Percentiles rank a stretch among this genome's conserved stretches.
Conservation (phyloP, 2,113 vertebrate species). For the Eulemur macaco region DNA sequence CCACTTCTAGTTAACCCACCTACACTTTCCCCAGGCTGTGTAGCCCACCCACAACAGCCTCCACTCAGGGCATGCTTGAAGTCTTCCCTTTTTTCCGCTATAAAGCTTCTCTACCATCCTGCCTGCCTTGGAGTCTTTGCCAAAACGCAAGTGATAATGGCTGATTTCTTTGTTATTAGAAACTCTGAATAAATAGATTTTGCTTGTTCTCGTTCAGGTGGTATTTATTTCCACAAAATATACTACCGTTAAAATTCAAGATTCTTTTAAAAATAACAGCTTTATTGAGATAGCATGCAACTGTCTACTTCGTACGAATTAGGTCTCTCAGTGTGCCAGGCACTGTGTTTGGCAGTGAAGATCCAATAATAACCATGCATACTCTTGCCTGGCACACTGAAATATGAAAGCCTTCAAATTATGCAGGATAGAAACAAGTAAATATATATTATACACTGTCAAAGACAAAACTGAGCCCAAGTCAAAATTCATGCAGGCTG, state of each 20-base stretch:
- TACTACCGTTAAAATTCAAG: not conserved
- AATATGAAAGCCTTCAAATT: not conserved
- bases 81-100: not conserved
- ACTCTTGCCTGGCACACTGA: no score
- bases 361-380: not conserved
- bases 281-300: not conserved
- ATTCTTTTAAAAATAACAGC: not conserved
- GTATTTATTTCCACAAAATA: not conserved
- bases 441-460: no score
- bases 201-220: not conserved
- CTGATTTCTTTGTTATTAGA: not conserved
- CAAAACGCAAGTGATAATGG: no score
- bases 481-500: not conserved
- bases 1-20: not conserved
- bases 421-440: not conserved
- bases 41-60: accelerated
- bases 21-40: no score
- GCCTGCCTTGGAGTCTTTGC: not conserved
- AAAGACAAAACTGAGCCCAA: not conserved
- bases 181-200: not conserved
- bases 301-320: not conserved
- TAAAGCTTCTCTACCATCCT: no score
- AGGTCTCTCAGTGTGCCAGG: not conserved
- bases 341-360: no score
- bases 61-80: not conserved